Percentiles rank a stretch among this genome's conserved stretches.
These are phyloP conservation scores for Champsocephalus esox DNA, from an alignment of 2,797 vertebrate species.

Conservation along the genomic window DNA sequence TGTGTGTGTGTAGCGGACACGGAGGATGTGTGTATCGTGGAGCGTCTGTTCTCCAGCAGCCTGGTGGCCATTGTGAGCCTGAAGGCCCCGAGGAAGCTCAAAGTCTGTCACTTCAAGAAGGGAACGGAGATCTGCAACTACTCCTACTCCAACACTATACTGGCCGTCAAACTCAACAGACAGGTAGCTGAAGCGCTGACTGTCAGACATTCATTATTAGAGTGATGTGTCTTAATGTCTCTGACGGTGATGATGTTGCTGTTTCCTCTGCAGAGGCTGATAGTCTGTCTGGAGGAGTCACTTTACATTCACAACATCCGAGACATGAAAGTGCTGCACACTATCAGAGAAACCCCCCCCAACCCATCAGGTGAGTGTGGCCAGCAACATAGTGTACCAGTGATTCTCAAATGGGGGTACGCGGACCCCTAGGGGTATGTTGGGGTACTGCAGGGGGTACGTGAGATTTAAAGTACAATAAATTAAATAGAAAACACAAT, in stretches of 20 bases:
- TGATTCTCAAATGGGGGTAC: too few species aligned
- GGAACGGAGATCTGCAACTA: slow-evolving; percentile 99
- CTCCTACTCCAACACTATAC: slow-evolving; percentile 98
- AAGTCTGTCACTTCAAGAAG: slow-evolving; percentile 99
- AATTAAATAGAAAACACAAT: too few species aligned
- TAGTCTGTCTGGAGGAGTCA: slow-evolving; percentile 98
- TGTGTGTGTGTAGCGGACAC: slow-evolving; percentile 88
- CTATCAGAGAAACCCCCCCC: slow-evolving; percentile 97
- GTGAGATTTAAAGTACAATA: too few species aligned
- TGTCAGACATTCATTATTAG: neutral
- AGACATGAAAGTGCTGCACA: slow-evolving; percentile 99
- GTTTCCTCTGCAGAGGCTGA: slow-evolving; percentile 88
- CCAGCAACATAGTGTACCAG: neutral
- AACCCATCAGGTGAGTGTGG: slow-evolving; percentile 92
- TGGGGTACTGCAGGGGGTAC: too few species aligned
- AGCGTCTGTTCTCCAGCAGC: slow-evolving; percentile 97
- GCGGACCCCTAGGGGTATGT: too few species aligned
- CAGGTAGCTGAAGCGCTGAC: slow-evolving; percentile 83
- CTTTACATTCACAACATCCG: slow-evolving; percentile 99
- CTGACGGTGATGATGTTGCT: neutral
- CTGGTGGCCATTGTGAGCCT: slow-evolving; percentile 98
- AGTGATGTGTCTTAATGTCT: neutral
- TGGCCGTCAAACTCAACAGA: slow-evolving; percentile 97
- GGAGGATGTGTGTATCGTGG: slow-evolving; percentile 98
- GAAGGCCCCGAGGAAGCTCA: slow-evolving; percentile 97